Evolutionary conservation across 2,113 vertebrate species (phyloP).

Genomic region (Illadopsis cleaveri): DNA sequence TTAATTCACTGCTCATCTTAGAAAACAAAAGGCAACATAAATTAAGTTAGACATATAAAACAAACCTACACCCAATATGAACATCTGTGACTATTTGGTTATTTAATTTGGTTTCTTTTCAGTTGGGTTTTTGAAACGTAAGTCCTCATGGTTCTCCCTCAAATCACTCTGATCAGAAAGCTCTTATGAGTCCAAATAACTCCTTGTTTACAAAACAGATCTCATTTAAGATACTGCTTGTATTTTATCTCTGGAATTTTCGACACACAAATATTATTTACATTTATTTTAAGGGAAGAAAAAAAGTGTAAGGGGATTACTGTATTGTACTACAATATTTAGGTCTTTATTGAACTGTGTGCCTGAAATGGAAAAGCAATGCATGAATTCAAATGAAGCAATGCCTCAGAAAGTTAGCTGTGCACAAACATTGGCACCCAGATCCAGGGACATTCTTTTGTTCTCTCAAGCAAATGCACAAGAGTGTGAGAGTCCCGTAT

Average conservation of each 20-base stretch:
- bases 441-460: background rate
- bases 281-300: background rate
- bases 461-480: background rate
- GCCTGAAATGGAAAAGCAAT: background rate
- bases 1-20: background rate
- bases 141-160: background rate
- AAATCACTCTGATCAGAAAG: background rate
- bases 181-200: background rate
- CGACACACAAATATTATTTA: background rate
- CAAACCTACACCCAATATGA: background rate
- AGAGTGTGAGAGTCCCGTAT: fast-evolving
- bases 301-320: background rate
- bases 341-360: background rate
- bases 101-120: background rate
- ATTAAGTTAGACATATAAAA: background rate
- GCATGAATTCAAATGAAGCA: background rate
- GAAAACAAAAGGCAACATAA: background rate
- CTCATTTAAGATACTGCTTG: background rate
- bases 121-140: background rate
- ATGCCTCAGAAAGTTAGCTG: background rate
- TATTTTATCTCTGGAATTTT: background rate
- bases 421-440: background rate
- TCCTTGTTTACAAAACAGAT: background rate
- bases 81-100: background rate
- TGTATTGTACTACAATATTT: background rate